Evolutionary conservation across 2,797 vertebrate genomes (phyloP).

Genomic region (Danionella dracula): DNA sequence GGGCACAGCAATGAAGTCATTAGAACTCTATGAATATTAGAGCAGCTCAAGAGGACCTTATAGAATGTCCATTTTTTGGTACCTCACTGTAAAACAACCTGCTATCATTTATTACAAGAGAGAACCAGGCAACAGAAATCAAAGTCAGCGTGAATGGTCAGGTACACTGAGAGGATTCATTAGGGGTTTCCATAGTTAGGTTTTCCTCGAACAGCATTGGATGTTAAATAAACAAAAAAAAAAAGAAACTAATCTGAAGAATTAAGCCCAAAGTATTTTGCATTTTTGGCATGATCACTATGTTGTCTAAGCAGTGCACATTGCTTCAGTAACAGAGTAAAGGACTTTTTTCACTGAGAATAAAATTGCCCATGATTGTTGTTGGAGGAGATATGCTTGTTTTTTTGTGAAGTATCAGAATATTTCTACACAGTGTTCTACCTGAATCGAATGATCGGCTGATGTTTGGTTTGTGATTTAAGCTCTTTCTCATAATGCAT

Average conservation of each 20-base stretch:
- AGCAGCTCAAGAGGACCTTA: background rate
- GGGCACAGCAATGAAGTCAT: constrained; percentile 21
- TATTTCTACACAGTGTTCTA: no score
- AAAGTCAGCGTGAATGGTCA: constrained; percentile 49
- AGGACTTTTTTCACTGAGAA: no score
- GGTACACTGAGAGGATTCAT: constrained; percentile 33
- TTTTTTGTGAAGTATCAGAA: no score
- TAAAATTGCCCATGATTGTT: no score
- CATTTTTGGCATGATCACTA: background rate
- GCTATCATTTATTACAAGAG: background rate
- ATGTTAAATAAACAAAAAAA: background rate
- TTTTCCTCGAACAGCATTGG: background rate
- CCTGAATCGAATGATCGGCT: no score
- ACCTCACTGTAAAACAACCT: background rate
- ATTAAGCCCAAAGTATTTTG: background rate
- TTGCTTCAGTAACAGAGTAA: no score
- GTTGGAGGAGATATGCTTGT: no score
- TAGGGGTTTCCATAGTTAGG: constrained; percentile 29
- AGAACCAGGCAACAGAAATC: constrained; percentile 32
- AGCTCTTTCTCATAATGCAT: no score
- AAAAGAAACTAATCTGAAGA: background rate
- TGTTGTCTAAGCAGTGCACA: no score
- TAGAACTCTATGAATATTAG: constrained; percentile 6
- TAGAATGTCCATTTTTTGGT: background rate
- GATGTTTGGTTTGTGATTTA: no score